phyloP scores from a whole-genome alignment of 2,113 vertebrate genomes.

The Albula glossodonta region DNA sequence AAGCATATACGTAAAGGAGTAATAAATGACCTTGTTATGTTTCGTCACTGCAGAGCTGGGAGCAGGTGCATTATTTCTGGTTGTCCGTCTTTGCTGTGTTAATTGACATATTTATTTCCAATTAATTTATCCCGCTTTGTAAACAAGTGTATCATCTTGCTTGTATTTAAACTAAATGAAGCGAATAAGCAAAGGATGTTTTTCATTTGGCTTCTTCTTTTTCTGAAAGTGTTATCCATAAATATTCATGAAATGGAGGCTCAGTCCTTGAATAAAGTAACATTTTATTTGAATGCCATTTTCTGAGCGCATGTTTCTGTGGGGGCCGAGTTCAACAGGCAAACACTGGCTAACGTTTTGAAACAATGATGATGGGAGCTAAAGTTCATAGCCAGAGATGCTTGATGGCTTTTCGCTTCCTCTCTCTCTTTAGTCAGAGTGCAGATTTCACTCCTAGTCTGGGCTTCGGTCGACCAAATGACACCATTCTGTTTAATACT shows the following conservation, averaged over 20 bases:
- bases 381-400: background rate
- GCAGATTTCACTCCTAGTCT: background rate
- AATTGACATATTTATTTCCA: constrained; percentile 4
- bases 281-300: background rate
- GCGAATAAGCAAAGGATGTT: background rate
- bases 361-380: background rate
- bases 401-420: background rate
- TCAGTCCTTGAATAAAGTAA: background rate
- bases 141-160: background rate
- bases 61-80: background rate
- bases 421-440: background rate
- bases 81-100: background rate
- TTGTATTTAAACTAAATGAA: constrained; percentile 1
- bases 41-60: background rate
- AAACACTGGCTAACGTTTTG: background rate
- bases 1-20: background rate
- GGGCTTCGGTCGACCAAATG: background rate
- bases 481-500: background rate
- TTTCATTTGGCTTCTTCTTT: background rate
- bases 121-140: background rate
- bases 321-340: background rate
- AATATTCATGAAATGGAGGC: background rate
- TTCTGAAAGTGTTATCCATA: background rate
- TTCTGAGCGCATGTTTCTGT: background rate
- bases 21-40: background rate